Evolutionary conservation across 1,140 invertebrate genomes (phyloP), one percentile per base, ranked within the genome.

Genomic region (Pachyrhynchus sulphureomaculatus): DNA sequence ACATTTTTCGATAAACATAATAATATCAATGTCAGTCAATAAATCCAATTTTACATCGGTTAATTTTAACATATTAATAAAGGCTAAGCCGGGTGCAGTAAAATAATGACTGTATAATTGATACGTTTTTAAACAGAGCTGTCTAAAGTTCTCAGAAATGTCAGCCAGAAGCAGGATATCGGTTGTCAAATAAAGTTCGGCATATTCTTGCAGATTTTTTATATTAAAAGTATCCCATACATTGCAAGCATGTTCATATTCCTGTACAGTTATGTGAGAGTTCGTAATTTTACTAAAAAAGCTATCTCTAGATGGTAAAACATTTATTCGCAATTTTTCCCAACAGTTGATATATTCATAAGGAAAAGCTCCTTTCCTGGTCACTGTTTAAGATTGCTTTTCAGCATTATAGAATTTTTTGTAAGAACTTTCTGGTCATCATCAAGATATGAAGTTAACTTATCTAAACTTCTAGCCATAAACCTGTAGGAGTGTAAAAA

Each of bases 211-310:
- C 17, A 80, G 37, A 41, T 52, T 74, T 66, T 71, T 39, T 49
- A 42, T 37, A 17, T 62, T 20, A 63, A 63, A 79, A 41, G 67
- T 63, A 70, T 82, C 81, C 64, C 81, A 82, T 10, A 79, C 78
- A 23, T 56, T 49, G 17, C 15, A 4, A 76, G 53, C 33, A 77
- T 65, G 57, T 68, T 49, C 6, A 76, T 79, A 37, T 32, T 54
- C 60, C 70, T 74, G 45, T 75, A 55, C 70, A 72, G 48, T 36
- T 69, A 52, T 10, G 74, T 66, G 65, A 74, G 63, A 54, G 51
- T 68, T 65, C 70, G 72, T 15, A 73, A 64, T 68, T 77, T 76
- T 10, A 78, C 49, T 59, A 75, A 69, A 51, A 73, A 72, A 69
- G 74, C 42, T 21, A 0, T 24, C n/a, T 55, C 23, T 52, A 18